Evolutionary conservation across 2,113 vertebrate genomes (phyloP), one percentile per base, ranked within the genome.

Genomic region (Serinus canaria): DNA sequence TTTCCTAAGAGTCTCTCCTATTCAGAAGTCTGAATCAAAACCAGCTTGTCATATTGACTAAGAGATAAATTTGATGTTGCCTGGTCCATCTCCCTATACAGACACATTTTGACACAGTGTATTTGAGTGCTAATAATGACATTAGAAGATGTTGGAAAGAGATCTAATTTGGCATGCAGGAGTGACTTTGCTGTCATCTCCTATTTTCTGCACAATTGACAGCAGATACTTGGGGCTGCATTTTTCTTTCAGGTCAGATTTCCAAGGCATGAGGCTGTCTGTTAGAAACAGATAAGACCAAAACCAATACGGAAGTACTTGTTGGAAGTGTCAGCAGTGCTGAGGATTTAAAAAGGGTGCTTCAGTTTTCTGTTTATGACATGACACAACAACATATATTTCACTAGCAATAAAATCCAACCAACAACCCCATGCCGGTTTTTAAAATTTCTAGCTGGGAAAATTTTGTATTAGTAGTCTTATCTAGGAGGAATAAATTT

Each of bases 61-160:
- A 95, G 87, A 95, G 96, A 97, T 92, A 96, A 94, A 94, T 94
- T 95, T 95, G 75, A 94, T 93, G 96, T 97, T 95, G 94, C 95
- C 97, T 76, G 74, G 97, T 97, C 97, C 98, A 93, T 97, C 96
- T 97, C 93, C 94, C 94, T 95, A 82, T 93, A 94, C 95, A 97
- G 97, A 97, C 96, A 95, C 97, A 96, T 98, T 98, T 97, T 98
- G 98, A 98, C 97, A 98, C 96, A 97, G 97, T 97, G 98, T 97
- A 97, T 98, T 97, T 98, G 98, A 98, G 98, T 98, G 97, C 98
- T 98, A 98, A 98, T 98, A 98, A 98, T 98, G 98, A 98, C 98
- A 98, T 98, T 98, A 98, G 97, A 98, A 97, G 98, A 98, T 98
- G 97, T 95, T 95, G 97, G 97, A 92, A 97, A 97, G 96, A 97